Evolutionary conservation across 2,888 invertebrate species (phyloP).

Genomic region (Eristalis intricaria): DNA sequence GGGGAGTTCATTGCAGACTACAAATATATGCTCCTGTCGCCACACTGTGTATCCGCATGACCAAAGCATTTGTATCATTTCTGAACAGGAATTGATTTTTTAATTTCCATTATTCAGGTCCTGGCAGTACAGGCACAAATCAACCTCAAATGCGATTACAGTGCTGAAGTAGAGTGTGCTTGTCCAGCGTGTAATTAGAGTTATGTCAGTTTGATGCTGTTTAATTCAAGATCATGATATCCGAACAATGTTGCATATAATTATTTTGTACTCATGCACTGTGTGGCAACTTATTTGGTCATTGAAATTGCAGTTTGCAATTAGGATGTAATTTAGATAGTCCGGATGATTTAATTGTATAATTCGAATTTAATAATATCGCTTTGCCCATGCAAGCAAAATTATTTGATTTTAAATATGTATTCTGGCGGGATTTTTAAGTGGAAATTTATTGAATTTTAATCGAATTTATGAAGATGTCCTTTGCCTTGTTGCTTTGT

Average conservation of each 20-base stretch:
- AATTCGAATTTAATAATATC: conserved; percentile 56
- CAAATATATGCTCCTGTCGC: neutral
- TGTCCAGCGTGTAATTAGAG: conserved; percentile 37
- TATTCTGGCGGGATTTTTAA: neutral
- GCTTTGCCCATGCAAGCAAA: neutral
- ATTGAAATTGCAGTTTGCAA: conserved; percentile 68
- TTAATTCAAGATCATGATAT: conserved; percentile 60
- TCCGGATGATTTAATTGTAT: conserved; percentile 49
- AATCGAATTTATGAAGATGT: neutral
- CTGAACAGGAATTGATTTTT: neutral
- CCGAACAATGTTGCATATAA: conserved; percentile 28
- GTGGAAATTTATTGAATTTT: neutral
- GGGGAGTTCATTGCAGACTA: neutral
- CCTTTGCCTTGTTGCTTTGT: too few species aligned
- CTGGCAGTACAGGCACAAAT: conserved; percentile 4
- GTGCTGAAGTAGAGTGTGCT: neutral
- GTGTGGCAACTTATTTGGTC: conserved; percentile 45
- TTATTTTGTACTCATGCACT: conserved; percentile 61
- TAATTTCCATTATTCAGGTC: conserved; percentile 32
- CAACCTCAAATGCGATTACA: neutral
- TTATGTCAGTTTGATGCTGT: conserved; percentile 51
- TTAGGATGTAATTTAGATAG: conserved; percentile 71
- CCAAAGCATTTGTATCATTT: too few species aligned
- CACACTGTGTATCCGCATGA: too few species aligned
- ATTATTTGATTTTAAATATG: conserved; percentile 42